Conservation (phyloP, 2,888 invertebrate genomes). For the Tyria jacobaeae region DNA sequence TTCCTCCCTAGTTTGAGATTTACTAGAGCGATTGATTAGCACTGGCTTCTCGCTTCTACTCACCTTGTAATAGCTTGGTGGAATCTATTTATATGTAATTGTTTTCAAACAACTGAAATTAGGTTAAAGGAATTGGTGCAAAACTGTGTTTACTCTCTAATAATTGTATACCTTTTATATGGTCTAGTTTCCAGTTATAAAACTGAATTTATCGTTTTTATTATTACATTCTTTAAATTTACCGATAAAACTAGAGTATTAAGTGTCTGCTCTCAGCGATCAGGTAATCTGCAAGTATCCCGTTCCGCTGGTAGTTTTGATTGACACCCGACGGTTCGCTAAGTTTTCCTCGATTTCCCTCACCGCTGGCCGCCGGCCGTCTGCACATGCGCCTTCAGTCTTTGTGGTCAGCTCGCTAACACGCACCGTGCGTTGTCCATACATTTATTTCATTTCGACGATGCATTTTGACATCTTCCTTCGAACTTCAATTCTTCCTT, state of each 20-base stretch:
- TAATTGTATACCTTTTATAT: not conserved
- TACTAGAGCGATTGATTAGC: constrained; percentile 59
- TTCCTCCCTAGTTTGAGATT: constrained; percentile 46
- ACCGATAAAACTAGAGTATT: not conserved
- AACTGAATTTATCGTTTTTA: not conserved
- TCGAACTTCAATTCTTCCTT: constrained; percentile 65
- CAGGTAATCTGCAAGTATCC: constrained; percentile 44
- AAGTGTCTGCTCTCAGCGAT: not conserved
- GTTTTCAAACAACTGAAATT: constrained; percentile 25
- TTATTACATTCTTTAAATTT: not conserved
- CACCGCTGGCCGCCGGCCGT: constrained; percentile 49
- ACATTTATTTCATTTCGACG: constrained; percentile 61
- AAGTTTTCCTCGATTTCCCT: constrained; percentile 82
- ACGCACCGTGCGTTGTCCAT: constrained; percentile 59
- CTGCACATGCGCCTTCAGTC: constrained; percentile 60
- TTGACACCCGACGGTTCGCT: constrained; percentile 56
- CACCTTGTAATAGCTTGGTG: constrained; percentile 43
- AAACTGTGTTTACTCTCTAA: not conserved
- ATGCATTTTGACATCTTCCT: constrained; percentile 81
- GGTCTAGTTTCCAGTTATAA: not conserved
- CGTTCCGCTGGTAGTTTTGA: constrained; percentile 68
- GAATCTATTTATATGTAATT: constrained; percentile 35
- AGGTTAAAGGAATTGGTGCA: constrained; percentile 8
- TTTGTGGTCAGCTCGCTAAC: constrained; percentile 65
- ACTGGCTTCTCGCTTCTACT: constrained; percentile 49